Base-by-base conservation (phyloP, 2,113 vertebrate species). In the Alexandromys fortis region DNA sequence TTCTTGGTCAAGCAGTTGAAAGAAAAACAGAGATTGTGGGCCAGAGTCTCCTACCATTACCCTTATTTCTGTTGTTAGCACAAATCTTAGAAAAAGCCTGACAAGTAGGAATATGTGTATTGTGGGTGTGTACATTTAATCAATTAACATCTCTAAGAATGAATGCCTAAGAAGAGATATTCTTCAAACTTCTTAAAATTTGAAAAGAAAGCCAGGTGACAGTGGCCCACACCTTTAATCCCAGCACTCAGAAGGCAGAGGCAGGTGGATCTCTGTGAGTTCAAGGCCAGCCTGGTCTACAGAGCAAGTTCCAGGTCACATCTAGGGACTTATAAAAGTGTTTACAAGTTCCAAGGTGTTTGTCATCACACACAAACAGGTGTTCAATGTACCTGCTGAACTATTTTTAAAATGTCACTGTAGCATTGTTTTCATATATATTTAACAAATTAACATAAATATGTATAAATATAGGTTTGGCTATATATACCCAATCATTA, bases 81-180 rank as follows among this genome's bases (percentile, higher is more conserved):
- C 17, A 94, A 91, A 94, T 82, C 67, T 95, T 42, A 96, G 79
- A 88, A 90, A 81, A 92, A 94, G 5, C 49, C 42, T 94, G 49
- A 88, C 1, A 33, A 89, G 49, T 78, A 86, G 35, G 24, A 38
- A 14, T 94, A 70, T 58, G n/a, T 86, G 3, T 5, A 9, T 94
- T 4, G 47, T 86, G 49, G 55, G 24, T 86, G 4, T 67, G 38
- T 76, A 88, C 82, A 85, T 85, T 79, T 13, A 91, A 61, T 35
- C 22, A 91, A 91, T 86, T 86, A 89, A 82, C 38, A 33, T 63
- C 8, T 85, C n/a, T 76, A 94, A 90, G 85, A 89, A 49, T n/a
- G 24, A 38, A 55, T 85, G 26, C 58, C 45, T 73, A 88, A 94
- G 42, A 94, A 92, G 13, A 86, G 7, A n/a, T 76, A 94, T 19